Base-by-base conservation (phyloP, 2,113 vertebrate genomes). In the Ceyx cyanopectus region DNA sequence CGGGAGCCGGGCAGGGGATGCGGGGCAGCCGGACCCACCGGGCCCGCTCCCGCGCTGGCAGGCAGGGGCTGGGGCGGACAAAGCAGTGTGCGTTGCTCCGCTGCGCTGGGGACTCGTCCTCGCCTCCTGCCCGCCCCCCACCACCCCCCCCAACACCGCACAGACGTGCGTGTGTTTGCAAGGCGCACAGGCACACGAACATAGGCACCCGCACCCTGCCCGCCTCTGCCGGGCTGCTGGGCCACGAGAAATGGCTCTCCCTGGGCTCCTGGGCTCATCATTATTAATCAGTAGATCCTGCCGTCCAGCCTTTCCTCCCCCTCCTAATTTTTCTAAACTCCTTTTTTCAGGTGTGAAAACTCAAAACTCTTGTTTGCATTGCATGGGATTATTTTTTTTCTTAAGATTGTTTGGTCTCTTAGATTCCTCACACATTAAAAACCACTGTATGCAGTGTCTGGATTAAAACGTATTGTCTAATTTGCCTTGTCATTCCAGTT, bases 401-500 rank as follows among this genome's bases (percentile, higher is more conserved):
- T 18, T 20, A 30, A 66, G 45, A 34, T 43, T 68, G 50, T 54
- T 68, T 16, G 21, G 40, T 34, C 40, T 53, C 41, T 32, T 30
- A 2, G 29, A 34, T 63, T 70, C 56, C 54, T 34, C 27, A 26
- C 15, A 40, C 32, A 14, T 75, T 58, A 61, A 62, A 62, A 79
- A 68, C 1, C 5, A 40, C 10, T 5, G 23, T 9, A 43, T 0
- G 2, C 56, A 14, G 48, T 2, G 12, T 24, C 75, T 63, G 84
- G n/a, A 40, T 81, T 77, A 43, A 83, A 91, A 80, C 34, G 54
- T 12, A 22, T 5, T 21, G 60, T 66, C 78, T 48, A n/a, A 51
- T 68, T 50, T 91, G 82, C 96, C 90, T 81, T 83, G 83, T 85
- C 91, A 85, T 87, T 74, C 69, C 78, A 76, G 41, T 13, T 89